phyloP scores from a whole-genome alignment of 2,888 invertebrate genomes.

The Lapara coniferarum region DNA sequence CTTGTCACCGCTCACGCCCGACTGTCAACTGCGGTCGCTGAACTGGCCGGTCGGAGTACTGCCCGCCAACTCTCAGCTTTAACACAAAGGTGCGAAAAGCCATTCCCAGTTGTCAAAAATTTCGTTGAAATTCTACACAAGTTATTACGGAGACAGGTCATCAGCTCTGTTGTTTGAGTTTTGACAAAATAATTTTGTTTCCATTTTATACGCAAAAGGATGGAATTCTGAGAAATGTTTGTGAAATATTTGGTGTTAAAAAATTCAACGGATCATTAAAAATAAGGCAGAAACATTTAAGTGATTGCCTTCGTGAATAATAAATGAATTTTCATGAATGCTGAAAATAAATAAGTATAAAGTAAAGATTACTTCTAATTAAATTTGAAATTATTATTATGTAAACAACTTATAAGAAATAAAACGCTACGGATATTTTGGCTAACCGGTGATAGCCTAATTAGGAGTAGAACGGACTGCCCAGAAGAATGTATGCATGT shows the following conservation, averaged over 20 bases:
- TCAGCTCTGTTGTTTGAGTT: slow-evolving; percentile 32
- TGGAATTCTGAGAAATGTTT: background rate
- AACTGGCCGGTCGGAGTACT: slow-evolving; percentile 8
- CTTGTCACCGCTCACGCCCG: slow-evolving; percentile 40
- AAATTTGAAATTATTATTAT: too few relatives aligned
- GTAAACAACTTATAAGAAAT: too few relatives aligned
- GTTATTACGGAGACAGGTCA: slow-evolving; percentile 42
- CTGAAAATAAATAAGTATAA: too few relatives aligned
- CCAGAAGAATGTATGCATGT: too few relatives aligned
- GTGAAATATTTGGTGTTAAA: background rate
- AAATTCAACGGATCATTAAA: background rate
- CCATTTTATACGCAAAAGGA: slow-evolving; percentile 1
- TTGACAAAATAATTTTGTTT: slow-evolving; percentile 44
- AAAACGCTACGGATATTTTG: too few relatives aligned
- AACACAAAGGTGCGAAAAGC: background rate
- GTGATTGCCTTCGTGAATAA: too few relatives aligned
- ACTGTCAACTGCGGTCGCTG: slow-evolving; percentile 28
- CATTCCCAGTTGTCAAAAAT: background rate
- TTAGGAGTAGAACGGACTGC: too few relatives aligned
- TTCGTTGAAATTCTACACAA: slow-evolving; percentile 27
- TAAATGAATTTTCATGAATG: too few relatives aligned
- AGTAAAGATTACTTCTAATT: too few relatives aligned
- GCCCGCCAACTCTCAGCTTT: slow-evolving; percentile 7
- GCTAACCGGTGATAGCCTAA: too few relatives aligned
- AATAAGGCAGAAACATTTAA: too few relatives aligned